Conservation (phyloP, 1,140 invertebrate species). For the Pseudachorutes palmiensis region DNA sequence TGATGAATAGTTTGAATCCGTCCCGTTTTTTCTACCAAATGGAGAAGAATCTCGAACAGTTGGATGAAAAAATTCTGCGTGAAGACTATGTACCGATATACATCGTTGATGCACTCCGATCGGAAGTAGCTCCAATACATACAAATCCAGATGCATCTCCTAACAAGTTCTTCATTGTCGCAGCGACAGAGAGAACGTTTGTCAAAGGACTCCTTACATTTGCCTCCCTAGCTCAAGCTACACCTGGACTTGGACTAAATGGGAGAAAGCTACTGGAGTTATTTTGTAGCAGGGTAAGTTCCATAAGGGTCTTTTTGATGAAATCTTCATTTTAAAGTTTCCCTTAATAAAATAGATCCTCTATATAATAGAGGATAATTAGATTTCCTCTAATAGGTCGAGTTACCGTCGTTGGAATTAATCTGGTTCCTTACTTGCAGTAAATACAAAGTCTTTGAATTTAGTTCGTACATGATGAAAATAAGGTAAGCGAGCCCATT, state of each 20-base stretch:
- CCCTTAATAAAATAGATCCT: too few species aligned
- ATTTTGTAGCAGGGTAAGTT: background rate
- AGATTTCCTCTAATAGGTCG: slow-evolving; percentile 15
- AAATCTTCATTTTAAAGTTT: too few species aligned
- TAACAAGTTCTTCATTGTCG: background rate
- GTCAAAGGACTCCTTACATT: background rate
- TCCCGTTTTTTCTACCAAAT: background rate
- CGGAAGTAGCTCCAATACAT: background rate
- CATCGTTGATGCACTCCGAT: background rate
- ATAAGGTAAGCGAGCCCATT: slow-evolving; percentile 19
- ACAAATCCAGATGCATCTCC: background rate
- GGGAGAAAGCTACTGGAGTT: background rate
- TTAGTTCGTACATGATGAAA: slow-evolving; percentile 30
- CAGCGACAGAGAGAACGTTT: background rate
- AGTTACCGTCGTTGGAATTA: slow-evolving; percentile 29
- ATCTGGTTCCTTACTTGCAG: slow-evolving; percentile 24
- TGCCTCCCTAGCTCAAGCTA: background rate
- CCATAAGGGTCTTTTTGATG: too few species aligned
- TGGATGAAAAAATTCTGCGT: background rate
- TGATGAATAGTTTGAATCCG: too few species aligned
- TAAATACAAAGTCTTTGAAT: slow-evolving; percentile 20
- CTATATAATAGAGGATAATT: background rate
- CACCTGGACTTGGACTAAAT: background rate
- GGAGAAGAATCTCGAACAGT: background rate
- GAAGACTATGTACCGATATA: background rate